Evolutionary conservation across 2,797 vertebrate genomes (phyloP).

Genomic region (Helarctos malayanus): DNA sequence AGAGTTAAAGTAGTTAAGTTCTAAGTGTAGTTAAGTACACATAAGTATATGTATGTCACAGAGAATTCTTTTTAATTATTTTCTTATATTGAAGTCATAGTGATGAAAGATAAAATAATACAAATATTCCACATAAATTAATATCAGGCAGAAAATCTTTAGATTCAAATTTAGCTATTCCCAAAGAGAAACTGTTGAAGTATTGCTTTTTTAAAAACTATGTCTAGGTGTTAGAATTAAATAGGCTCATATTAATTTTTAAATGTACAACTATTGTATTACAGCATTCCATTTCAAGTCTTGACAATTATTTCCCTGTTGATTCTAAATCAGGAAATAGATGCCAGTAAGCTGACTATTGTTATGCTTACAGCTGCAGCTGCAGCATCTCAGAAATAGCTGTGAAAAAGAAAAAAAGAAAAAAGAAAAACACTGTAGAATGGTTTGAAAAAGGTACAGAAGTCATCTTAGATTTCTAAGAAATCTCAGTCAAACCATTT

Average conservation of each 20-base stretch:
- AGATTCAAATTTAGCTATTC: slow-evolving; percentile 50
- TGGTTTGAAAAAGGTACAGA: slow-evolving; percentile 54
- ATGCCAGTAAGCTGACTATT: slow-evolving; percentile 69
- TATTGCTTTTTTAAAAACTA: background rate
- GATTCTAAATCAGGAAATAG: slow-evolving; percentile 71
- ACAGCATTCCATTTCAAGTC: slow-evolving; percentile 57
- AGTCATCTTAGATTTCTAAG: slow-evolving; percentile 68
- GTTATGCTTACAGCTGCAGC: slow-evolving; percentile 74
- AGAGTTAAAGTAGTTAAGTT: background rate
- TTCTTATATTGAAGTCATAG: background rate
- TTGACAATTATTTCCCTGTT: slow-evolving; percentile 73
- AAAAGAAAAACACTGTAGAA: background rate
- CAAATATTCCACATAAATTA: slow-evolving; percentile 51
- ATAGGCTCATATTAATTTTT: background rate
- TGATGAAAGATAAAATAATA: background rate
- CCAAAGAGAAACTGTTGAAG: background rate
- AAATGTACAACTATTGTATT: background rate
- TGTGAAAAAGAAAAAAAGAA: background rate
- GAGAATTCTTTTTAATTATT: background rate
- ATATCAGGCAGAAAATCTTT: slow-evolving; percentile 42
- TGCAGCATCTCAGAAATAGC: slow-evolving; percentile 56
- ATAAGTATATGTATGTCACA: background rate
- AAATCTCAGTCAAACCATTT: slow-evolving; percentile 68
- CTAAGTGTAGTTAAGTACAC: background rate
- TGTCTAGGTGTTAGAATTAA: background rate